Conservation (phyloP, 2,113 vertebrate species). For the Stictonetta naevosa region DNA sequence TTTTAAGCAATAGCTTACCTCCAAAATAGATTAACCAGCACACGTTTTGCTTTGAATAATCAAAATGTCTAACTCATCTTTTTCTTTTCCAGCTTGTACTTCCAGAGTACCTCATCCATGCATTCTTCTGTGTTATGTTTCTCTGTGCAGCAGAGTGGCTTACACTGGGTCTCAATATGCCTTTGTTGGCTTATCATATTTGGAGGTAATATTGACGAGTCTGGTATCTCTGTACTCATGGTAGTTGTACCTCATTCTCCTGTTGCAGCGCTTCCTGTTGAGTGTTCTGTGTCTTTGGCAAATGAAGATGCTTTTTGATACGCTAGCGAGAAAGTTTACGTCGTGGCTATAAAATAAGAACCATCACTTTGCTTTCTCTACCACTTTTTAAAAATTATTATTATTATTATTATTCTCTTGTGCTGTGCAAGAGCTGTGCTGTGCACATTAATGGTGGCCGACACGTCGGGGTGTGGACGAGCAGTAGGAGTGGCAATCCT, state of each 20-base stretch:
- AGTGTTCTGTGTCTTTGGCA: neutral
- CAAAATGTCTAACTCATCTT: neutral
- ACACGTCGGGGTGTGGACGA: fast-evolving
- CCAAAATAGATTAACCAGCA: neutral
- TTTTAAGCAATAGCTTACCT: neutral
- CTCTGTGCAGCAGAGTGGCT: slow-evolving; percentile 98
- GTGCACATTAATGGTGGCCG: fast-evolving
- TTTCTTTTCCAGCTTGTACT: slow-evolving; percentile 92
- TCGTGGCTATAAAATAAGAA: neutral
- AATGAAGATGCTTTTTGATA: neutral
- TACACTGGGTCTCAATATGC: slow-evolving; percentile 95
- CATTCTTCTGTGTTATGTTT: slow-evolving; percentile 99
- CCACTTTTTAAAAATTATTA: neutral
- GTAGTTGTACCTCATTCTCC: neutral
- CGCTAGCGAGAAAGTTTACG: fast-evolving
- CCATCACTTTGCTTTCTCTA: neutral
- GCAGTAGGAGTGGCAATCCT: fast-evolving
- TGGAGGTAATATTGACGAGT: slow-evolving; percentile 87
- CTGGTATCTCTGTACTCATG: neutral
- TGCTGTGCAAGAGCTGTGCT: neutral
- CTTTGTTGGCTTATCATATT: slow-evolving; percentile 96
- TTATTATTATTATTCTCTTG: neutral
- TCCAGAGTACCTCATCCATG: slow-evolving; percentile 99
- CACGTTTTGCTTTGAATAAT: neutral
- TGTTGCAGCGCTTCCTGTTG: neutral